Evolutionary conservation across 2,888 invertebrate genomes (phyloP).

Genomic region (Xylota segnis): DNA sequence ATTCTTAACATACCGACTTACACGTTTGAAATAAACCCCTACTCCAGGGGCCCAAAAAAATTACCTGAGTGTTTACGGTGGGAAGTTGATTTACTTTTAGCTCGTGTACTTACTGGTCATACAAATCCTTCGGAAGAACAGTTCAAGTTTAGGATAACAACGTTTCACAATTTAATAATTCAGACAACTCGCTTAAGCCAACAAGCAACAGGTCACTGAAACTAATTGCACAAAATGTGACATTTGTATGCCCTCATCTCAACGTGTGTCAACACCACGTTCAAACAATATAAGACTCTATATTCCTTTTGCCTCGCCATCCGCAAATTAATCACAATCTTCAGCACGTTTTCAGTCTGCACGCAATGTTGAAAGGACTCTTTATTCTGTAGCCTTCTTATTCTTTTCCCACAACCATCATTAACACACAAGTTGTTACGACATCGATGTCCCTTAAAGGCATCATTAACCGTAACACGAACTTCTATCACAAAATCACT

Average conservation of each 20-base stretch:
- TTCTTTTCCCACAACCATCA: slow-evolving; percentile 10
- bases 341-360: neutral
- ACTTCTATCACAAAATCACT: slow-evolving; percentile 6
- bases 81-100: too few species aligned
- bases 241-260: neutral
- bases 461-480: slow-evolving; percentile 28
- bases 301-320: neutral
- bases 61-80: too few species aligned
- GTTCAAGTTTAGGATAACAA: neutral
- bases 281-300: neutral
- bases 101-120: too few species aligned
- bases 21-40: too few species aligned
- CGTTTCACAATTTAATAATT: neutral
- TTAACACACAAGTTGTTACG: slow-evolving; percentile 22
- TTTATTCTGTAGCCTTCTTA: neutral
- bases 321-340: neutral
- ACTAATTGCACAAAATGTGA: neutral
- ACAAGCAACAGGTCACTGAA: neutral
- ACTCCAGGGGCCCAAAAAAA: too few species aligned
- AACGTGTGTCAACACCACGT: neutral
- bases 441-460: slow-evolving; percentile 13
- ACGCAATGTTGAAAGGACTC: neutral
- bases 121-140: too few species aligned
- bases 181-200: neutral
- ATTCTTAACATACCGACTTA: too few species aligned